These are phyloP conservation scores for Melanotaenia duboulayi DNA, from an alignment of 2,113 vertebrate genomes.

Conservation along the genomic window DNA sequence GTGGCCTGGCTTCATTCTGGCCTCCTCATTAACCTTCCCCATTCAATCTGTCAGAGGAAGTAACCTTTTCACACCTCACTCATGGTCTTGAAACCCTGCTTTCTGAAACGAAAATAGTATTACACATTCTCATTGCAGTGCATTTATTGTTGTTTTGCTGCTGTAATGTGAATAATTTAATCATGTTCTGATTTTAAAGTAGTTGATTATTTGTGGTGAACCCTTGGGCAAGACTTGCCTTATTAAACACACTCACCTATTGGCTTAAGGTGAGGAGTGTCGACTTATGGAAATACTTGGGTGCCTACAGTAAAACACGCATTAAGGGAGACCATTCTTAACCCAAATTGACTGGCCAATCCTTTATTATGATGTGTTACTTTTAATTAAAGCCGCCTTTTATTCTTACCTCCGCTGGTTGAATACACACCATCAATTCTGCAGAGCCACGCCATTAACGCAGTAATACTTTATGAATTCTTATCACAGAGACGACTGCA, in stretches of 20 bases:
- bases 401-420: constrained; percentile 8
- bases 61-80: constrained; percentile 73
- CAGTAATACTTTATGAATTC: constrained; percentile 20
- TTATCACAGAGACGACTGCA: constrained; percentile 32
- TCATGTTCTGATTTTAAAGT: constrained; percentile 51
- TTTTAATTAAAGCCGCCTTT: constrained; percentile 39
- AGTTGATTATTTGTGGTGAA: constrained; percentile 44
- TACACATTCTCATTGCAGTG: neutral
- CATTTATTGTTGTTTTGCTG: constrained; percentile 43
- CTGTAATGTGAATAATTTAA: constrained; percentile 41
- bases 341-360: constrained; percentile 14
- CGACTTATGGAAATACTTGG: constrained; percentile 29
- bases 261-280: constrained; percentile 30
- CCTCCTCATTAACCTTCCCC: constrained; percentile 73
- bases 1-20: constrained; percentile 52
- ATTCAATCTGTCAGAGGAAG: constrained; percentile 65
- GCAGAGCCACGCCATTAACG: neutral
- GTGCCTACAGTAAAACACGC: neutral
- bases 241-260: constrained; percentile 50
- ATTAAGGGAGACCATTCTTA: constrained; percentile 13
- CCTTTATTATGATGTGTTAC: constrained; percentile 27
- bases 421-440: constrained; percentile 9
- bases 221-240: constrained; percentile 31
- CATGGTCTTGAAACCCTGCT: constrained; percentile 45
- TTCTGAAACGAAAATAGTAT: constrained; percentile 30